Evolutionary conservation across 2,888 invertebrate genomes (phyloP), one percentile per base, ranked within the genome.

Genomic region (Hanleya hanleyi): DNA sequence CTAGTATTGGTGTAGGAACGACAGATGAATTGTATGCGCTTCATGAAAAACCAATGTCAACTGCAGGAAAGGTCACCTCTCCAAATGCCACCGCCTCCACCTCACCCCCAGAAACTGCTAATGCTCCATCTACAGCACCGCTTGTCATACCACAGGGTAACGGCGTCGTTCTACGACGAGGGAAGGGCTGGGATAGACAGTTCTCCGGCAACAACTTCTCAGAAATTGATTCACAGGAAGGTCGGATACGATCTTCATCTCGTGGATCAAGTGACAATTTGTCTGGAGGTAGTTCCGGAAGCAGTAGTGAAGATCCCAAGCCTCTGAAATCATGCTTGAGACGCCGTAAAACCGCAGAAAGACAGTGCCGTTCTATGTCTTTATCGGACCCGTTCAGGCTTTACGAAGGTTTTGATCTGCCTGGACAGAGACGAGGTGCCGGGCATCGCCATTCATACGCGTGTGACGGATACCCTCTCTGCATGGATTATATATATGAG

Each of bases 311-410:
- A 26, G 64, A 64, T 64, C 35, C 83, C 50, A 85, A 86, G 66
- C 87, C 87, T 15, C 74, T 87, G n/a, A 87, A 87, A 67, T 87
- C 87, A n/a, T 87, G 87, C 73, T 75, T 86, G 67, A 4, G 57
- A 26, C n/a, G n/a, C n/a, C 18, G 64, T 22, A 75, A 86, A 32
- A 86, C 86, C 70, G 75, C 74, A 69, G 78, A 76, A 47, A 72
- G 81, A 33, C 82, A 79, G 29, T 67, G 81, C 62, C 75, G 81
- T 68, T 79, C 84, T 69, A 78, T 84, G 69, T 86, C 86, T 37
- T 75, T 86, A 67, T 84, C 84, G 26, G 83, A 83, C 64, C 78
- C 77, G 18, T 67, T 70, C 67, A 67, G 57, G 38, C 62, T 71
- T 15, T 49, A 66, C 26, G 71, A 75, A 18, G 41, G 35, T 6